Conservation (phyloP, 2,113 vertebrate genomes). For the Phalacrocorax carbo region DNA sequence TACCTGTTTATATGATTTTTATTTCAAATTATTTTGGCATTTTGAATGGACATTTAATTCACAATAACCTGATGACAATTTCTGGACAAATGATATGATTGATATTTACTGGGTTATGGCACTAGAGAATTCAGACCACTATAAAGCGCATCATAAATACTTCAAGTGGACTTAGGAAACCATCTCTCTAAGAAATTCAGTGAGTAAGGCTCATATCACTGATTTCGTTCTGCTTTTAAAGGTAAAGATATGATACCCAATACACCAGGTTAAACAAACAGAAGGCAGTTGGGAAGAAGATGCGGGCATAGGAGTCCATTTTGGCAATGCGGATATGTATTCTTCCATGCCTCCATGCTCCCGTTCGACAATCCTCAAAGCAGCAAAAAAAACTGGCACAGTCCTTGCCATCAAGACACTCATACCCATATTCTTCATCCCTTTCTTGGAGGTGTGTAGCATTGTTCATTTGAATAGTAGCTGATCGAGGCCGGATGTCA, state of each 20-base stretch:
- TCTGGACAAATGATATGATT: constrained; percentile 12
- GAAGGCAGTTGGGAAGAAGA: constrained; percentile 98
- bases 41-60: constrained; percentile 44
- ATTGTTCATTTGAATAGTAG: constrained; percentile 99
- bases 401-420: constrained; percentile 98
- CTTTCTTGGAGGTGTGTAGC: constrained; percentile 96
- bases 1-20: not conserved
- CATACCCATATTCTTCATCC: constrained; percentile 96
- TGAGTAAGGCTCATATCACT: constrained; percentile 66
- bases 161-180: constrained; percentile 58
- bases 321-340: constrained; percentile 97
- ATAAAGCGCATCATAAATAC: constrained; percentile 30
- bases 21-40: constrained; percentile 47
- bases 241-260: constrained; percentile 98
- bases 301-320: constrained; percentile 98
- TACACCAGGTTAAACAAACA: constrained; percentile 98
- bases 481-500: constrained; percentile 95
- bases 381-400: constrained; percentile 99
- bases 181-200: constrained; percentile 64
- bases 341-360: constrained; percentile 94
- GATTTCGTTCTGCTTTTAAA: constrained; percentile 72
- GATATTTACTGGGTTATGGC: constrained; percentile 59
- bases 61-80: constrained; percentile 51
- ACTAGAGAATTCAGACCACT: constrained; percentile 63
- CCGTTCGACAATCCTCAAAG: constrained; percentile 97